Evolutionary conservation across 2,888 invertebrate species (phyloP), one percentile per base, ranked within the genome.

Genomic region (Cheilosia pagana): DNA sequence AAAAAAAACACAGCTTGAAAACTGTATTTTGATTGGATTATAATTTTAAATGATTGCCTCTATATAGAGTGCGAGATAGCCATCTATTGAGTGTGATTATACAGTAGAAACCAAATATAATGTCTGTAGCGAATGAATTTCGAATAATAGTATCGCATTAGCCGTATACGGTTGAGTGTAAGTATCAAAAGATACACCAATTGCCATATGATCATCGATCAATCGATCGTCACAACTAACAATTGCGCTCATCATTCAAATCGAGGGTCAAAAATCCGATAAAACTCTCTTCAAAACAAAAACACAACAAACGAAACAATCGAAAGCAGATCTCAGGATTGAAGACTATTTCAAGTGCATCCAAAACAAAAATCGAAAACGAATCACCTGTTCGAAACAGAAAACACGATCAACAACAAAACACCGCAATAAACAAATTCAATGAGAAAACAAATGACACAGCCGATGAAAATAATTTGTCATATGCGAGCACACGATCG

Each of bases 21-120:
- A 72, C 72, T 53, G 71, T 77, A 77, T 82, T 72, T 72, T 77
- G 67, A 82, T 78, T 78, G 70, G 78, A 83, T 83, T 83, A 83
- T 83, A 83, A 83, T 83, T 83, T 78, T 52, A 78, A 79, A 83
- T 83, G 68, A 78, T 83, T 75, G 78, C 59, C 77, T 72, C 77
- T 63, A 62, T 72, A 82, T 55, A 65, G 67, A 68, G 59, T 76
- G 60, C 71, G 55, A 72, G 82, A 82, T 82, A 77, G 23, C 35
- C 71, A 82, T 82, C 71, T 76, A 43, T 59, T 45, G 35, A 50
- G 41, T 48, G 16, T 52, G 72, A 68, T 63, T 77, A 68, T 57
- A 82, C 50, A 59, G 50, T 4, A 10, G 21, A 23, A 50, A 14
- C 35, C 12, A 35, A 12, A 12, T 35, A 35, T 35, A 12, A 8